Evolutionary conservation across 2,113 vertebrate genomes (phyloP), one percentile per base, ranked within the genome.

Genomic region (Bagarius yarrelli): DNA sequence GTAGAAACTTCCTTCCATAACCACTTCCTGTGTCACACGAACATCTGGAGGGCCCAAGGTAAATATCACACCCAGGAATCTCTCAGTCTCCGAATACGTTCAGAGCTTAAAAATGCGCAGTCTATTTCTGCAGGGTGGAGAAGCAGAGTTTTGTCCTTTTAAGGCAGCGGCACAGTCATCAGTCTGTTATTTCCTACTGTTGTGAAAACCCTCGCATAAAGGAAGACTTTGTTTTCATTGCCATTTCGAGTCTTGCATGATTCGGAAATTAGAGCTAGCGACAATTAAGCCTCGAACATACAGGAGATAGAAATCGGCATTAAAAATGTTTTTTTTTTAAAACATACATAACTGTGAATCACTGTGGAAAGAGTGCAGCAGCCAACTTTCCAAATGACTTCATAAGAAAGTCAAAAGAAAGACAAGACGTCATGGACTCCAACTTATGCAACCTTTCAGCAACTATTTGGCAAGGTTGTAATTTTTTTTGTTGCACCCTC

Each of bases 81-180:
- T 81, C 75, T 47, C 9, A 47, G 79, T 63, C 21, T 56, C 12
- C 19, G 13, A 81, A 69, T 76, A 78, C 40, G 52, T 25, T 80
- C 81, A 83, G 56, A 5, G 14, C 71, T 52, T 64, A 83, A 85
- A 80, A 55, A 61, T 66, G 30, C 72, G 23, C 40, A 16, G 44
- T 44, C 63, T n/a, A 50, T 34, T 8, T 19, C 32, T 56, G 18
- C 34, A 40, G 27, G 8, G 71, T 79, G 77, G 59, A 40, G 76
- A 34, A 78, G 82, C 83, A 84, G 60, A 80, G 83, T 88, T 88
- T 75, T 92, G 86, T 64, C 93, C 91, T 89, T 94, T 91, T 94
- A 93, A 89, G 93, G 93, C 91, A 91, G 83, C 66, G 78, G 79
- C 53, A 61, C 64, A 72, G 76, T 67, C 52, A 76, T 81, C 71